A percentile compares a stretch with the other conserved stretches of the same genome.
phyloP scores from a whole-genome alignment of 2,797 vertebrate genomes.

The Siniperca undulata region DNA sequence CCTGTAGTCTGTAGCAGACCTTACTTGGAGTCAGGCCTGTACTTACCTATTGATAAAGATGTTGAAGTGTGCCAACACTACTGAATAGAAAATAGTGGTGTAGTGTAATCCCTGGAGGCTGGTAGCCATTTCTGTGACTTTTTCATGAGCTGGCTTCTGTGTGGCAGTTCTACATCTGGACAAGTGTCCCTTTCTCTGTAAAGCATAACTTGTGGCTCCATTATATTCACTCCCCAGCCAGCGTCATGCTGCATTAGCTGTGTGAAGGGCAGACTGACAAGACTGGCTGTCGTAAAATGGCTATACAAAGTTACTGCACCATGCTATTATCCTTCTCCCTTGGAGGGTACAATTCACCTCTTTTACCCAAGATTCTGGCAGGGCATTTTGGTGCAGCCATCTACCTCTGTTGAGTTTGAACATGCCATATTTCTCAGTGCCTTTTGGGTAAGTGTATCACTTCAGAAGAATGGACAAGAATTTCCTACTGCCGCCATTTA shows the following conservation, averaged over 20 bases:
- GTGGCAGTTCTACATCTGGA: conserved; percentile 53
- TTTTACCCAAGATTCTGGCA: conserved; percentile 15
- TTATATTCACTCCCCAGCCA: conserved; percentile 52
- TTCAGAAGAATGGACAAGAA: not conserved
- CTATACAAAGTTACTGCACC: conserved; percentile 60
- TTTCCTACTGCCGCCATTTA: not conserved
- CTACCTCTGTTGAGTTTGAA: not conserved
- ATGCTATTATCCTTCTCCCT: conserved; percentile 46
- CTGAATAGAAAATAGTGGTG: conserved; percentile 10
- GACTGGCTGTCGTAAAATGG: conserved; percentile 56
- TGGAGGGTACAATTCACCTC: conserved; percentile 30
- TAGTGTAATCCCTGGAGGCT: conserved; percentile 9
- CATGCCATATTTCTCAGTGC: conserved; percentile 3
- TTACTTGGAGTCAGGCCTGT: conserved; percentile 6
- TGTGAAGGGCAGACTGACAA: conserved; percentile 64
- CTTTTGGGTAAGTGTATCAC: not conserved
- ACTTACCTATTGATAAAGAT: conserved; percentile 40
- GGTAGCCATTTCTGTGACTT: conserved; percentile 25
- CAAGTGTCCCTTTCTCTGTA: conserved; percentile 49
- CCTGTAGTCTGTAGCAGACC: not conserved
- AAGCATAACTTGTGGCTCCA: conserved; percentile 57
- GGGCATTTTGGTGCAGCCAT: conserved; percentile 25
- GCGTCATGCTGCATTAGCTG: conserved; percentile 60
- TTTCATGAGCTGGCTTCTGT: conserved; percentile 26
- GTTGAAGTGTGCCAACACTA: not conserved